Percentiles rank a stretch among this genome's conserved stretches.
These are phyloP conservation scores for Choloepus hoffmanni DNA, from an alignment of 2,113 vertebrate species.

Conservation along the genomic window DNA sequence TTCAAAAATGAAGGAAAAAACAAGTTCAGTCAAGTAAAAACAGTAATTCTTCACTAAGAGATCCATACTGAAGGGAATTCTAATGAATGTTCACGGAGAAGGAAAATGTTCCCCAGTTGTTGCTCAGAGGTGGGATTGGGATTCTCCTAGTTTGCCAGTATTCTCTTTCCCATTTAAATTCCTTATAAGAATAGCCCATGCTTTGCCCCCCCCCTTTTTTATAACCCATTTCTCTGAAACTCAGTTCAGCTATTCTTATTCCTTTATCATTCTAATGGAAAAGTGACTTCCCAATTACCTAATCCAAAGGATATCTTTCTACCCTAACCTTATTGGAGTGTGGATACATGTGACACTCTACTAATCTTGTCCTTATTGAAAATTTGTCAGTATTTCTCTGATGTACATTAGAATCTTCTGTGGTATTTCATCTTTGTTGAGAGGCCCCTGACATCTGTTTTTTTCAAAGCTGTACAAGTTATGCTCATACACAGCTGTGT, in stretches of 20 bases:
- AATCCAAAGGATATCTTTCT: neutral
- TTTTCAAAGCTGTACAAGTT: neutral
- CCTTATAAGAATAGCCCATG: neutral
- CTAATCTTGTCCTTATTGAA: neutral
- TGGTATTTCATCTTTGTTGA: conserved; percentile 1
- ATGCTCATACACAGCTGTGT: neutral
- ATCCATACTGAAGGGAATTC: neutral
- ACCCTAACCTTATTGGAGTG: neutral
- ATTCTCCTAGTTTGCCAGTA: neutral
- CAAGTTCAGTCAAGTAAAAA: neutral
- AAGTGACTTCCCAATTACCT: neutral
- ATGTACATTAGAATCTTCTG: neutral
- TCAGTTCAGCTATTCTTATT: neutral
- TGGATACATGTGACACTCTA: neutral
- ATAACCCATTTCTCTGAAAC: neutral
- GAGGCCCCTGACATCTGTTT: neutral
- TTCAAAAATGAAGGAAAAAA: neutral
- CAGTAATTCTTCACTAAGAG: neutral
- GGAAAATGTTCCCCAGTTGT: neutral
- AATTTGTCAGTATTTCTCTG: neutral
- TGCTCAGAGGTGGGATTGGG: neutral
- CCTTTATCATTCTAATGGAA: neutral
- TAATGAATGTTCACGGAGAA: neutral
- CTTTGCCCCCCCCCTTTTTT: neutral
- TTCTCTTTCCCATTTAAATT: neutral